Evolutionary conservation across 1,140 invertebrate genomes (phyloP), one percentile per base, ranked within the genome.

Genomic region (Aplysia californica): DNA sequence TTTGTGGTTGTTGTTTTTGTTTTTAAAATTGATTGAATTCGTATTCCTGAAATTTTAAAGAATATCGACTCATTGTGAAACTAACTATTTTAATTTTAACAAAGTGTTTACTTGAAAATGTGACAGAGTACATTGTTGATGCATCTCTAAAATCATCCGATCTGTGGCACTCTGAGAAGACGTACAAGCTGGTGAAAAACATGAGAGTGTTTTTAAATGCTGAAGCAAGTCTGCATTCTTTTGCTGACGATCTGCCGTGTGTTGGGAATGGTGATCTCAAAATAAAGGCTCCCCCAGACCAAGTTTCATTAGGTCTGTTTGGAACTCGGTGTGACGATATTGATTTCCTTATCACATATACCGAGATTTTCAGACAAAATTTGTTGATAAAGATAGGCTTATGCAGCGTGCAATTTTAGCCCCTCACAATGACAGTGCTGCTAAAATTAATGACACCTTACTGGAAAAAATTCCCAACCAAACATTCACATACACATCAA

Each of bases 131-230:
- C n/a, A n/a, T 80, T 6, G 59, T 87, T 0, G 41, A 82, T 75
- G 58, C 76, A 21, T 81, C 78, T 61, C 39, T 87, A 5, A 87
- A 87, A 81, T 79, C 66, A 6, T 78, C 56, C 33, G 2, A 38
- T n/a, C 65, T 85, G 23, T 87, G 85, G 84, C 20, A 39, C n/a
- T 26, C 71, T 23, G 83, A 82, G 36, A 61, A 72, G 31, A 79
- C 78, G 41, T 20, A 35, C 61, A 36, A 18, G 6, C 66, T 68
- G 33, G 41, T 21, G 0, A 68, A 33, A 35, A 41, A 68, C 38
- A 68, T 68, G 66, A 41, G 66, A 10, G 66, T 39, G 3, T 1
- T 18, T 3, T 26, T 68, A 36, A 15, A 21, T 31, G 26, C 20
- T 6, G 0, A 5, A 0, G 21, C 3, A n/a, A n/a, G n/a, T n/a